Evolutionary conservation across 1,140 invertebrate species (phyloP).

Genomic region (Epicauta chinensis): DNA sequence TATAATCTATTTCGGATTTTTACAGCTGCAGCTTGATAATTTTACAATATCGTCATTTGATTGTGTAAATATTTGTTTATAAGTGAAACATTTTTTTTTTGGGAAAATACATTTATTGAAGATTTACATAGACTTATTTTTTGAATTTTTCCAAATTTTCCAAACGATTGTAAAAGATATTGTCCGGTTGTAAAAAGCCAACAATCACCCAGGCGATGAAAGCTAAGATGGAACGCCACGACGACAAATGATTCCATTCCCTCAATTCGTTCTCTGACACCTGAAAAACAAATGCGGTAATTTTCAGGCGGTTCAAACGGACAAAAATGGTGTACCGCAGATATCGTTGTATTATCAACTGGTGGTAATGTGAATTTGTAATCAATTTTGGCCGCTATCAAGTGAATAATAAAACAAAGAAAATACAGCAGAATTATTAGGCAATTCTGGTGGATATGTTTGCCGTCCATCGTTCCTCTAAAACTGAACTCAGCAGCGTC

Average conservation of each 20-base stretch:
- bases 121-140: slow-evolving; percentile 5
- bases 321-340: no score
- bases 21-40: no score
- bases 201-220: slow-evolving; percentile 39
- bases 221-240: slow-evolving; percentile 36
- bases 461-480: slow-evolving; percentile 29
- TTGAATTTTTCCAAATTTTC: slow-evolving; percentile 34
- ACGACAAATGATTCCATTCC: slow-evolving; percentile 39
- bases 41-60: no score
- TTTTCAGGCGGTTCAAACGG: neutral
- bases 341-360: neutral
- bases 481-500: slow-evolving; percentile 34
- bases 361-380: neutral
- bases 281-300: slow-evolving; percentile 23
- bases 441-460: slow-evolving; percentile 33
- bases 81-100: no score
- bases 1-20: no score
- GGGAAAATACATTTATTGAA: no score
- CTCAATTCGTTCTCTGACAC: slow-evolving; percentile 32
- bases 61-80: no score
- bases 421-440: slow-evolving; percentile 36
- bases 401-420: slow-evolving; percentile 33
- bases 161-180: slow-evolving; percentile 35
- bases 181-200: slow-evolving; percentile 31
- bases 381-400: slow-evolving; percentile 27